A percentile compares a stretch with the other conserved stretches of the same genome.
Evolutionary conservation across 2,888 invertebrate genomes (phyloP).

Genomic region (Mellilla xanthometata): DNA sequence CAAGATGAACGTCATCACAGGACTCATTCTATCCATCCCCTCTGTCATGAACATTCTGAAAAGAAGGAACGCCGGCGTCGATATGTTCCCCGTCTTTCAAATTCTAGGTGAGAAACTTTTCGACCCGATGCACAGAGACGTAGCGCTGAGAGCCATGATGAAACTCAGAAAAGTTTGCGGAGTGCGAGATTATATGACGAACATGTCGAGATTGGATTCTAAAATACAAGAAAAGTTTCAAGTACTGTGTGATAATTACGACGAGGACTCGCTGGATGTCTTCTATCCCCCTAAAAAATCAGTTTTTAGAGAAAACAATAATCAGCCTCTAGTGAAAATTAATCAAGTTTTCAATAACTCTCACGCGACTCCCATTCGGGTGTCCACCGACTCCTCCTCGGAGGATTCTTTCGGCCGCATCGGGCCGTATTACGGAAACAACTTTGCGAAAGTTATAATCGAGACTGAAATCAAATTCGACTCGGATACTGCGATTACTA

Average conservation of each 20-base stretch:
- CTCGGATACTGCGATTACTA: conserved; percentile 90
- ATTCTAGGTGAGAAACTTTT: conserved; percentile 81
- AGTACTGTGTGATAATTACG: conserved; percentile 65
- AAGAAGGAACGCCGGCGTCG: conserved; percentile 68
- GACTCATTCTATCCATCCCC: conserved; percentile 85
- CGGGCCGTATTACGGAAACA: conserved; percentile 58
- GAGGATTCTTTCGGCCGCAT: conserved; percentile 81
- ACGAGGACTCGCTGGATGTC: conserved; percentile 74
- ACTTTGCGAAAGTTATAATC: conserved; percentile 87
- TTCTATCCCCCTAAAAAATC: conserved; percentile 69
- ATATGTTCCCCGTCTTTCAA: conserved; percentile 77
- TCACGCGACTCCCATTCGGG: conserved; percentile 50
- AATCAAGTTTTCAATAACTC: conserved; percentile 61
- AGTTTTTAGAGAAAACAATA: conserved; percentile 46
- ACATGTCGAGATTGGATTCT: conserved; percentile 67
- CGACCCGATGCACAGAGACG: conserved; percentile 83
- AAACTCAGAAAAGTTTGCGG: conserved; percentile 88
- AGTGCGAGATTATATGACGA: conserved; percentile 83
- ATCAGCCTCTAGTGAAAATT: conserved; percentile 59
- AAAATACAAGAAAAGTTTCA: conserved; percentile 79
- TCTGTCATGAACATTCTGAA: conserved; percentile 83
- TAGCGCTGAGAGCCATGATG: conserved; percentile 86
- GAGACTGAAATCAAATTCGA: conserved; percentile 93
- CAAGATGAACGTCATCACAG: conserved; percentile 83
- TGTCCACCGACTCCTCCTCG: conserved; percentile 79